phyloP scores from a whole-genome alignment of 2,113 vertebrate species.

The Tangachromis dhanisi region DNA sequence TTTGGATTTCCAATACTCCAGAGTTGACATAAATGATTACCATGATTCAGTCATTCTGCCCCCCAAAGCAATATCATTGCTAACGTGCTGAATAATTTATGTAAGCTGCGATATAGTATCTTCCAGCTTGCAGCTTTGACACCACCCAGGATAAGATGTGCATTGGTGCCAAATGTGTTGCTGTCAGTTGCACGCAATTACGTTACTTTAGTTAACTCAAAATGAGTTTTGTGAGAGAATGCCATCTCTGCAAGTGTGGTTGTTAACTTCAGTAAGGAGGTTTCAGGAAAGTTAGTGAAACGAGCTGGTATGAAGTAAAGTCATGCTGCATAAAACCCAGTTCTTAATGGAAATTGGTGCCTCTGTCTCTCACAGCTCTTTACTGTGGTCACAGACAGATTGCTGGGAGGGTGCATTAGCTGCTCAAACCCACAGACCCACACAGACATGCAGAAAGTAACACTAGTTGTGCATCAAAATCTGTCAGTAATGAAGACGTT shows the following conservation, averaged over 20 bases:
- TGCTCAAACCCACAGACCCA: background rate
- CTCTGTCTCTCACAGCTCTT: background rate
- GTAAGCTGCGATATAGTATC: constrained; percentile 22
- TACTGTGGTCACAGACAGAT: background rate
- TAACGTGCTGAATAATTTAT: constrained; percentile 55
- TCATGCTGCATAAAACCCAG: background rate
- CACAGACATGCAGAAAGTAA: background rate
- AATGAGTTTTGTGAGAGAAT: background rate
- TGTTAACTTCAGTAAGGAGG: background rate
- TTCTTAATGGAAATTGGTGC: background rate
- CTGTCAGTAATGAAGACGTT: background rate
- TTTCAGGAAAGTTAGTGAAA: background rate
- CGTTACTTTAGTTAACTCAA: background rate
- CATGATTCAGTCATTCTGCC: constrained; percentile 34
- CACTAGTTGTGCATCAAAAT: background rate
- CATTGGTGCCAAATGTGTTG: background rate
- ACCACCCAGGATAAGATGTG: background rate
- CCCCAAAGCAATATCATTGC: constrained; percentile 33
- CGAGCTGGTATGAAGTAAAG: background rate
- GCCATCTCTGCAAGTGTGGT: background rate
- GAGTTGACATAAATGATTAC: constrained; percentile 35
- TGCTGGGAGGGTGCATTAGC: background rate
- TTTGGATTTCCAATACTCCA: constrained; percentile 8
- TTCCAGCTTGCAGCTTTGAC: background rate
- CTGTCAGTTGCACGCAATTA: background rate